phyloP scores from a whole-genome alignment of 2,113 vertebrate species.

The Anthoscopus minutus region DNA sequence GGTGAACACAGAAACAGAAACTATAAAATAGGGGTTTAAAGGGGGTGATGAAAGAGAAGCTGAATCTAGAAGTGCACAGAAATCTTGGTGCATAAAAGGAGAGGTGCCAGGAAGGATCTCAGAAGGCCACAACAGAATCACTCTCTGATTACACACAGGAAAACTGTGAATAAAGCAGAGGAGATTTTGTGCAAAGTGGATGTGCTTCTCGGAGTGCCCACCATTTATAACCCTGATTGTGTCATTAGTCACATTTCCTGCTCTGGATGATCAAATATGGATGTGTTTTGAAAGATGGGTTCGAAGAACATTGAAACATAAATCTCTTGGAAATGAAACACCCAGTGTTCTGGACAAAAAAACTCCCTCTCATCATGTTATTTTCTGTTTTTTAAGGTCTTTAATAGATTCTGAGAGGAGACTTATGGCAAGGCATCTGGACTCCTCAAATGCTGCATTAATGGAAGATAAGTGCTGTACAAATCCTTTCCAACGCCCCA shows the following conservation, averaged over 20 bases:
- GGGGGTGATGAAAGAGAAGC: background rate
- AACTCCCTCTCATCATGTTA: background rate
- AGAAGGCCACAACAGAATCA: background rate
- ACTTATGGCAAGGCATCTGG: conserved; percentile 17
- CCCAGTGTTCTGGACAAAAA: background rate
- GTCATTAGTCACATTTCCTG: conserved; percentile 60
- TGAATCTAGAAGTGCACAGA: background rate
- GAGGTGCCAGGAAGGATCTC: background rate
- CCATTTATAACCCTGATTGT: conserved; percentile 59
- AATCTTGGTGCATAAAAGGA: background rate
- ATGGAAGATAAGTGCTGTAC: conserved; percentile 23
- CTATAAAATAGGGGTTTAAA: background rate
- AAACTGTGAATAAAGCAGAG: conserved; percentile 7
- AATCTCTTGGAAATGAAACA: background rate
- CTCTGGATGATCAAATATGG: conserved; percentile 39
- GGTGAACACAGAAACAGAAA: background rate
- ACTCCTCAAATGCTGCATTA: conserved; percentile 9
- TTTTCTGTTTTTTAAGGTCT: background rate
- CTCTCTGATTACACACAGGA: background rate
- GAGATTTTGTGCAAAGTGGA: conserved; percentile 12
- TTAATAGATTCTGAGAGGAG: conserved; percentile 1
- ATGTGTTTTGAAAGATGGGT: conserved; percentile 58
- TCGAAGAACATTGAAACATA: conserved; percentile 49
- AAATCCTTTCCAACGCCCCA: background rate
- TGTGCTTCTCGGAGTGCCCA: background rate